Conservation (phyloP, 2,113 vertebrate species). For the Chitala chitala region DNA sequence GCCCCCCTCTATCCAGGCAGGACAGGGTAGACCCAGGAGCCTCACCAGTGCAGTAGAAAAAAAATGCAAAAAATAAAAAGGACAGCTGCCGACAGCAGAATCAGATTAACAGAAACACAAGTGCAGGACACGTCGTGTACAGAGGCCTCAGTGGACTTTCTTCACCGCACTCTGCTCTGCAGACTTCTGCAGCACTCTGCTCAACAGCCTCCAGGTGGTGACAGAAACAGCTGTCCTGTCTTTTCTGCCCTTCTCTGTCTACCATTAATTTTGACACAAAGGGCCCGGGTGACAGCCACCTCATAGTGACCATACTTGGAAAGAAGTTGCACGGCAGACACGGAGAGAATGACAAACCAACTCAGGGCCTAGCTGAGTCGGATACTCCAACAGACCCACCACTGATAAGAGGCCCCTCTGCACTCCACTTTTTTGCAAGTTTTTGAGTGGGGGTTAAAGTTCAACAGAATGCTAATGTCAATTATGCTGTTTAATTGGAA, state of each 20-base stretch:
- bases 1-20: not conserved
- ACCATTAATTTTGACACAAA: conserved; percentile 86
- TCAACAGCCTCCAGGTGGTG: conserved; percentile 55
- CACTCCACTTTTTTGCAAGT: not conserved
- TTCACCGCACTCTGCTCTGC: conserved; percentile 50
- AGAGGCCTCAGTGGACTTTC: conserved; percentile 49
- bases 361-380: conserved; percentile 21
- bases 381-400: too few species aligned
- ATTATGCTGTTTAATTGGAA: not conserved
- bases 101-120: conserved; percentile 56
- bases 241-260: conserved; percentile 82
- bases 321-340: conserved; percentile 62
- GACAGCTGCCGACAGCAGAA: conserved; percentile 58
- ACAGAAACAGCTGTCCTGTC: conserved; percentile 88
- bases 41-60: not conserved
- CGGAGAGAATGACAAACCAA: conserved; percentile 49
- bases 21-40: not conserved
- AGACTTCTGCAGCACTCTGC: too few species aligned
- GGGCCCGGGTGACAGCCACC: conserved; percentile 74
- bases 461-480: not conserved
- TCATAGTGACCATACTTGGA: conserved; percentile 90
- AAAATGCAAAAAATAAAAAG: conserved; percentile 48
- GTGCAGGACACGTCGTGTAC: conserved; percentile 51
- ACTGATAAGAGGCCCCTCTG: not conserved
- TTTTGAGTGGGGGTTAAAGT: not conserved